A percentile compares a stretch with the other conserved stretches of the same genome.
phyloP scores from a whole-genome alignment of 92 coral and sea anemone genomes.

The Umimayanthus kanabou region DNA sequence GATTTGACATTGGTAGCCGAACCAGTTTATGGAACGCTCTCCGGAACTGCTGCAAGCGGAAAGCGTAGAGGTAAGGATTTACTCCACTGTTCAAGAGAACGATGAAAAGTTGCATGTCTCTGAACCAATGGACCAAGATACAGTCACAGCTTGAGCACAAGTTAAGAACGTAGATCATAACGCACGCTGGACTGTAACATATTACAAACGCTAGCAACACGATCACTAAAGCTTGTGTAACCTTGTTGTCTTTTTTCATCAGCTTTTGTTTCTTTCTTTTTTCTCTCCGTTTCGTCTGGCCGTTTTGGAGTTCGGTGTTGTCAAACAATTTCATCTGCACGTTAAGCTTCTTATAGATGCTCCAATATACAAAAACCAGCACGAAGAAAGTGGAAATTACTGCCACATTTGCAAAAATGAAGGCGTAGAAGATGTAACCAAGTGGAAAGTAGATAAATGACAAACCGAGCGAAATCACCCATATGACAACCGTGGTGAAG shows the following conservation, averaged over 20 bases:
- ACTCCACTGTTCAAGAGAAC: conserved; percentile 63
- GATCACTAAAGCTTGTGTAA: no score
- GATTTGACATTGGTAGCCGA: background rate
- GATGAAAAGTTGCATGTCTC: conserved; percentile 73
- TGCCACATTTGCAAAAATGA: conserved; percentile 79
- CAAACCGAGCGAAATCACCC: conserved; percentile 64
- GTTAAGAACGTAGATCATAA: conserved; percentile 66
- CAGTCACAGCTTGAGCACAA: conserved; percentile 73
- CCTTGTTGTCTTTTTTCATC: background rate
- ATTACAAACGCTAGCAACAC: no score
- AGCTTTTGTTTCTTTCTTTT: background rate
- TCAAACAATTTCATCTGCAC: conserved; percentile 38
- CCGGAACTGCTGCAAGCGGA: conserved; percentile 70
- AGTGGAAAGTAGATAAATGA: conserved; percentile 52
- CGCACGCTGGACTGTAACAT: conserved; percentile 58
- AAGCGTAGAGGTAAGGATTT: conserved; percentile 75
- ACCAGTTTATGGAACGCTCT: conserved; percentile 40
- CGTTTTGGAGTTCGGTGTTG: background rate
- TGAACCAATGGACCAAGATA: conserved; percentile 66
- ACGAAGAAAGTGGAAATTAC: conserved; percentile 75
- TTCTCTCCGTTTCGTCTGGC: background rate
- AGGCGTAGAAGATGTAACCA: conserved; percentile 48
- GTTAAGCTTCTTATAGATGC: conserved; percentile 59
- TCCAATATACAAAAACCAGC: conserved; percentile 68
- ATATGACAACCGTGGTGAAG: conserved; percentile 56